Conservation (phyloP, 2,888 invertebrate species). For the Cheilosia soror region DNA sequence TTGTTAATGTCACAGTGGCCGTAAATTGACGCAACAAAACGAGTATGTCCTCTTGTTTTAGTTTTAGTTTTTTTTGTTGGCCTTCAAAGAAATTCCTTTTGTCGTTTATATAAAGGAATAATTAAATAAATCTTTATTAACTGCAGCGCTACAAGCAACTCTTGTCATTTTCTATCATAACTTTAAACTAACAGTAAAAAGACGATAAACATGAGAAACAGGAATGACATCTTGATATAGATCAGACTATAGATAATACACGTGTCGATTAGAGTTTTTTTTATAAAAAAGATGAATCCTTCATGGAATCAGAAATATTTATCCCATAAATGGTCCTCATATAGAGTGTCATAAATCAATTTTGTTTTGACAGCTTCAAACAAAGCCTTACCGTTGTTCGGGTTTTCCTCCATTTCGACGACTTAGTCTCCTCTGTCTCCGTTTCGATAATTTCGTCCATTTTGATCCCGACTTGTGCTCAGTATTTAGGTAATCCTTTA, state of each 20-base stretch:
- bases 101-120: neutral
- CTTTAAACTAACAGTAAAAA: neutral
- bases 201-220: neutral
- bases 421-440: slow-evolving; percentile 59
- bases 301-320: neutral
- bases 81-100: slow-evolving; percentile 2
- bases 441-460: slow-evolving; percentile 68
- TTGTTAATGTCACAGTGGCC: slow-evolving; percentile 9
- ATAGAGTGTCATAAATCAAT: neutral
- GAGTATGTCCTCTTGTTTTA: neutral
- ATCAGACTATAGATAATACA: no score
- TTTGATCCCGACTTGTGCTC: slow-evolving; percentile 22
- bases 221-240: neutral
- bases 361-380: neutral
- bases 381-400: slow-evolving; percentile 65
- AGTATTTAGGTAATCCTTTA: slow-evolving; percentile 36
- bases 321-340: neutral
- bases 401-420: slow-evolving; percentile 66
- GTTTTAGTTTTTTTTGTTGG: neutral
- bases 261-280: slow-evolving; percentile 7
- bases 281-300: neutral
- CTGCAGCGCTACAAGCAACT: neutral
- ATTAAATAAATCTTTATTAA: neutral
- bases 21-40: slow-evolving; percentile 17
- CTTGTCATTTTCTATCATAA: neutral